A percentile compares a stretch with the other conserved stretches of the same genome.
phyloP scores from a whole-genome alignment of 2,888 invertebrate species.

The Dascillus cervinus region DNA sequence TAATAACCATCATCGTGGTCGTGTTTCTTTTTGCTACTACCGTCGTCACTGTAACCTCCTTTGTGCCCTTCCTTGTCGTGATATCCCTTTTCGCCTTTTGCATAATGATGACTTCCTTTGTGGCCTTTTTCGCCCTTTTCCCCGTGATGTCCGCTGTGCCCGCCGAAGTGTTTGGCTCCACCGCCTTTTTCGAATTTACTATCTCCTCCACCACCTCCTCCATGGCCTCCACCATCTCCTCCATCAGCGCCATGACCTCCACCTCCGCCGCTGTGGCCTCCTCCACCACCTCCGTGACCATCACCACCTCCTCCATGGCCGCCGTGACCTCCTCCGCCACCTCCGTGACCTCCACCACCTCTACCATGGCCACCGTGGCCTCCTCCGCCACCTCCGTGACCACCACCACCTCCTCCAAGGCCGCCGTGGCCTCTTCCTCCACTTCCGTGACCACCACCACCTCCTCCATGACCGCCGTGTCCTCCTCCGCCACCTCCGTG shows the following conservation, averaged over 20 bases:
- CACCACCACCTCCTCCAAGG: constrained; percentile 6
- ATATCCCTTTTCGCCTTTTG: constrained; percentile 35
- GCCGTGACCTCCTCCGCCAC: constrained; percentile 3
- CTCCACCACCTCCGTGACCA: constrained; percentile 6
- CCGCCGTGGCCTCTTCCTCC: constrained; percentile 7
- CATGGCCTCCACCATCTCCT: constrained; percentile 6
- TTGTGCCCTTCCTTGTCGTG: constrained; percentile 44
- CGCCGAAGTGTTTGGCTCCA: constrained; percentile 18
- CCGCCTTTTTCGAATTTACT: constrained; percentile 10
- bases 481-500: constrained; percentile 7
- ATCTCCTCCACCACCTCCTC: constrained; percentile 10
- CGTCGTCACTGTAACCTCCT: constrained; percentile 44
- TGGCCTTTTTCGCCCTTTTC: constrained; percentile 36
- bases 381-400: constrained; percentile 9
- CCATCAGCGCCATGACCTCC: constrained; percentile 10
- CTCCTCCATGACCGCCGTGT: constrained; percentile 6
- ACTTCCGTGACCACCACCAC: constrained; percentile 9
- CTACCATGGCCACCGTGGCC: constrained; percentile 7
- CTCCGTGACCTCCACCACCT: constrained; percentile 5
- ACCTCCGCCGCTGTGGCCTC: constrained; percentile 10
- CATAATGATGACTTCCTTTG: constrained; percentile 34
- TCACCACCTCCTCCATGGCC: constrained; percentile 6
- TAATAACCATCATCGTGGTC: constrained; percentile 43
- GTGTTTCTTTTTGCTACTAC: constrained; percentile 46
- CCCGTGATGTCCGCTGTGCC: constrained; percentile 20